Evolutionary conservation across 1,140 invertebrate species (phyloP).

Genomic region (Drosophila prosaltans): DNA sequence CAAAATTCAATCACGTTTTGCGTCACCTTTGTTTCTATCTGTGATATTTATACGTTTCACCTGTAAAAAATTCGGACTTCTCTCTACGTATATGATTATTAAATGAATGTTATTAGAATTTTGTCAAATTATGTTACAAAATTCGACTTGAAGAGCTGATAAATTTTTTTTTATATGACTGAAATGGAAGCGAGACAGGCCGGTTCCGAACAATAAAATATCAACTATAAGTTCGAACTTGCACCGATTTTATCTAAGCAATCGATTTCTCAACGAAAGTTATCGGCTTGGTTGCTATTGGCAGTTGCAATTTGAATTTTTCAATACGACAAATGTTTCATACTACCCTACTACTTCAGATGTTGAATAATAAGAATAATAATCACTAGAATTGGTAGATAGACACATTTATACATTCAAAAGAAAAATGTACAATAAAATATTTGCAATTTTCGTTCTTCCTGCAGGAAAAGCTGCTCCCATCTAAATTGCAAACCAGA

Average conservation of each 20-base stretch:
- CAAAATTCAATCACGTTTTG: conserved; percentile 35
- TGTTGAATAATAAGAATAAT: no score
- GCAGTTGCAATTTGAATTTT: conserved; percentile 28
- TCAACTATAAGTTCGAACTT: no score
- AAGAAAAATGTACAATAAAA: no score
- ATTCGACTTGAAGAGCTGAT: background rate
- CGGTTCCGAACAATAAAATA: conserved; percentile 18
- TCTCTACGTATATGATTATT: conserved; percentile 14
- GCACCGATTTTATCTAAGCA: no score
- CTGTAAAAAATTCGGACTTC: conserved; percentile 23
- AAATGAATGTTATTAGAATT: conserved; percentile 1
- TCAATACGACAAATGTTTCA: background rate
- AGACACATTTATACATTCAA: no score
- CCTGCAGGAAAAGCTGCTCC: no score
- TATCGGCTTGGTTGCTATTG: conserved; percentile 5
- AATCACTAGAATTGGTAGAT: no score
- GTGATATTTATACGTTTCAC: background rate
- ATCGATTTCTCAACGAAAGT: no score
- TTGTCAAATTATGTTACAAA: conserved; percentile 5
- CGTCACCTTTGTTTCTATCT: conserved; percentile 14
- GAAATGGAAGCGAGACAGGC: conserved; percentile 41
- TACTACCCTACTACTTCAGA: background rate
- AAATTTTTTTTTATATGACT: conserved; percentile 32
- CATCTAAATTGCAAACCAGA: no score
- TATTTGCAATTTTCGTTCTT: no score